A percentile compares a stretch with the other conserved stretches of the same genome.
These are phyloP conservation scores for Halocynthia roretzi DNA, from an alignment of 23 tunicate genomes.

Conservation along the genomic window DNA sequence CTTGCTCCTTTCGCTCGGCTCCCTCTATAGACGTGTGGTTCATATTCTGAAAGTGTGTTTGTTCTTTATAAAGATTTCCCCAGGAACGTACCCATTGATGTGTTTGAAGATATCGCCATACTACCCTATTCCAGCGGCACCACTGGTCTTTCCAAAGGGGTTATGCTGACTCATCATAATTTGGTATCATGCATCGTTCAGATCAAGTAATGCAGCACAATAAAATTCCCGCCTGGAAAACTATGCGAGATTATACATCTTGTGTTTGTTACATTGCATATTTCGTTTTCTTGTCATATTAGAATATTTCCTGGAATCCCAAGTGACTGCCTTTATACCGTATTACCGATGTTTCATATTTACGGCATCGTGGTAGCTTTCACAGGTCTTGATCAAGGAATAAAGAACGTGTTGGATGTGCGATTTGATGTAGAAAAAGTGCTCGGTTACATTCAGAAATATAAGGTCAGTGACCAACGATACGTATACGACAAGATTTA, in stretches of 20 bases:
- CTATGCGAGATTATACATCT: too few relatives aligned
- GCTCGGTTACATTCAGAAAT: constrained; percentile 22
- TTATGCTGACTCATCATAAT: constrained; percentile 53
- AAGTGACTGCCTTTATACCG: constrained; percentile 31
- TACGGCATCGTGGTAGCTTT: constrained; percentile 29
- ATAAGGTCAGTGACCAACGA: constrained; percentile 31
- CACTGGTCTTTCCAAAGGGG: constrained; percentile 77
- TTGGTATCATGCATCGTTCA: constrained; percentile 9
- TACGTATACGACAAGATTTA: not conserved
- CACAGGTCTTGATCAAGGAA: constrained; percentile 30
- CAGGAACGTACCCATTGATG: constrained; percentile 16
- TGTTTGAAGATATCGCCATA: constrained; percentile 1
- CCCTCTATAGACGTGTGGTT: too few relatives aligned
- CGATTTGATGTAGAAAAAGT: constrained; percentile 37
- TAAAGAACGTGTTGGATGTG: constrained; percentile 29
- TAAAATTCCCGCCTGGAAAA: too few relatives aligned
- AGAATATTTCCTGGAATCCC: constrained; percentile 11
- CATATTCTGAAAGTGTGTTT: not conserved
- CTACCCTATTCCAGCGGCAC: constrained; percentile 27
- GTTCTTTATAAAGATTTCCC: constrained; percentile 3
- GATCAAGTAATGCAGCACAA: constrained; percentile 1
- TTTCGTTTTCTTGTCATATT: too few relatives aligned
- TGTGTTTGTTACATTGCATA: not conserved
- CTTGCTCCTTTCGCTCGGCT: not conserved
- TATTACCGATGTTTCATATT: constrained; percentile 58